Evolutionary conservation across 2,888 invertebrate species (phyloP).

Genomic region (Bedellia somnulentella): DNA sequence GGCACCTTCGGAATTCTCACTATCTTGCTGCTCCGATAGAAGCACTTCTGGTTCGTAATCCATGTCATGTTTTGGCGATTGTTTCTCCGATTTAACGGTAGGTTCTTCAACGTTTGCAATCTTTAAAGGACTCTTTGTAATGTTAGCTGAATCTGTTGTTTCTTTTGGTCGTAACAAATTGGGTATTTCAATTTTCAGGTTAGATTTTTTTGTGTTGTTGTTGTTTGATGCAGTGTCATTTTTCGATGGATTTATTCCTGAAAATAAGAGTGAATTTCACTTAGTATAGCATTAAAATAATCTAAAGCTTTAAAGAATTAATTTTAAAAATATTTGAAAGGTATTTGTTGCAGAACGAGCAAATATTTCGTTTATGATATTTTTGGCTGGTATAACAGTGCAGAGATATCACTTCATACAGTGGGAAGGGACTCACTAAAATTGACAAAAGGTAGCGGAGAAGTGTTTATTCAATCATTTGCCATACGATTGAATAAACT

Average conservation of each 20-base stretch:
- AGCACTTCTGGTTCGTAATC: conserved; percentile 53
- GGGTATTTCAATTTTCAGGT: conserved; percentile 21
- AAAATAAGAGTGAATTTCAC: conserved; percentile 11
- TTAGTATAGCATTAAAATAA: not conserved
- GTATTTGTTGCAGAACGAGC: too few species aligned
- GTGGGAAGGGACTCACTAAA: too few species aligned
- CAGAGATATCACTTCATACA: too few species aligned
- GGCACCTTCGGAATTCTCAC: conserved; percentile 29
- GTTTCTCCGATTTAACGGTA: conserved; percentile 40
- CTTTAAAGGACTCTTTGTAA: conserved; percentile 37
- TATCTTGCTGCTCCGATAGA: conserved; percentile 45
- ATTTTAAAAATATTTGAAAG: not conserved
- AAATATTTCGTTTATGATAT: too few species aligned
- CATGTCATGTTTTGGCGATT: conserved; percentile 44
- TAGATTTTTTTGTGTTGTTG: conserved; percentile 25
- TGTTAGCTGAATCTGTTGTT: conserved; percentile 23
- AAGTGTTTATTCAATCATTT: too few species aligned
- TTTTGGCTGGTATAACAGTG: too few species aligned
- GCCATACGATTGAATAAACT: too few species aligned
- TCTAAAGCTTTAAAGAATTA: conserved; percentile 3
- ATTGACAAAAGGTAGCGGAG: too few species aligned
- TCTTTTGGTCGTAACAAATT: conserved; percentile 30
- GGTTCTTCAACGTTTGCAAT: conserved; percentile 24
- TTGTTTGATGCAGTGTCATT: conserved; percentile 33
- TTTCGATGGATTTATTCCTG: conserved; percentile 53